phyloP scores from a whole-genome alignment of 1,140 invertebrate genomes.

The Idris sp. region DNA sequence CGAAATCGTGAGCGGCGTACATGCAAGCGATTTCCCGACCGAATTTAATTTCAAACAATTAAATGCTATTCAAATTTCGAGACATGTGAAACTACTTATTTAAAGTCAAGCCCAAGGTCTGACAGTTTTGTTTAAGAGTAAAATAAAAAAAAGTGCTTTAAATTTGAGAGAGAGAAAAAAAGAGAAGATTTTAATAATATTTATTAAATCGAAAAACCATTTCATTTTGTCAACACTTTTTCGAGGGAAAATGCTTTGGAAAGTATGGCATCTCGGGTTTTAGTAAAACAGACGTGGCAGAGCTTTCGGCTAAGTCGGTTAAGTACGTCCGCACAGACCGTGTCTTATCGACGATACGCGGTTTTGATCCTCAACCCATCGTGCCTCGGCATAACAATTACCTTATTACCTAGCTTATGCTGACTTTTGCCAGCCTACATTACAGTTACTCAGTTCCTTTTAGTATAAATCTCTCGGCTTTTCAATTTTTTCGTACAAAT shows the following conservation, averaged over 20 bases:
- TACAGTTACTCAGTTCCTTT: conserved; percentile 27
- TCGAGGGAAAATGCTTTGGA: conserved; percentile 34
- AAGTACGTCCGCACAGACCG: conserved; percentile 63
- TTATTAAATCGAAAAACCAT: no score
- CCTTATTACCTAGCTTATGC: conserved; percentile 58
- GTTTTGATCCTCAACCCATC: conserved; percentile 64
- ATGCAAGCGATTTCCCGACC: conserved; percentile 21
- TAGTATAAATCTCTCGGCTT: conserved; percentile 23
- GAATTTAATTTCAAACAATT: conserved; percentile 34
- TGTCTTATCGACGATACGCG: conserved; percentile 65
- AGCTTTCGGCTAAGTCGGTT: conserved; percentile 62
- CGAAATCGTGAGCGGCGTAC: conserved; percentile 35
- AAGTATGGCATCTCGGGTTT: conserved; percentile 45
- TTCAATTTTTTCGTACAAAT: conserved; percentile 27
- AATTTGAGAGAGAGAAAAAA: no score
- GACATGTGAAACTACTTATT: conserved; percentile 7
- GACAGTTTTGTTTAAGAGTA: no score
- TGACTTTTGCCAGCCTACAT: conserved; percentile 56
- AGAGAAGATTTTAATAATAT: no score
- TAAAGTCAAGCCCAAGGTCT: not conserved
- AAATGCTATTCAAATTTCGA: conserved; percentile 24
- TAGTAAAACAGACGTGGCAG: conserved; percentile 53
- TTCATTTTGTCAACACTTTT: conserved; percentile 11
- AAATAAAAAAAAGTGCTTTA: no score
- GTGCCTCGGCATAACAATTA: conserved; percentile 66